A percentile compares a stretch with the other conserved stretches of the same genome.
Conservation (phyloP, 1,140 invertebrate genomes). For the Trichomalopsis sarcophagae region DNA sequence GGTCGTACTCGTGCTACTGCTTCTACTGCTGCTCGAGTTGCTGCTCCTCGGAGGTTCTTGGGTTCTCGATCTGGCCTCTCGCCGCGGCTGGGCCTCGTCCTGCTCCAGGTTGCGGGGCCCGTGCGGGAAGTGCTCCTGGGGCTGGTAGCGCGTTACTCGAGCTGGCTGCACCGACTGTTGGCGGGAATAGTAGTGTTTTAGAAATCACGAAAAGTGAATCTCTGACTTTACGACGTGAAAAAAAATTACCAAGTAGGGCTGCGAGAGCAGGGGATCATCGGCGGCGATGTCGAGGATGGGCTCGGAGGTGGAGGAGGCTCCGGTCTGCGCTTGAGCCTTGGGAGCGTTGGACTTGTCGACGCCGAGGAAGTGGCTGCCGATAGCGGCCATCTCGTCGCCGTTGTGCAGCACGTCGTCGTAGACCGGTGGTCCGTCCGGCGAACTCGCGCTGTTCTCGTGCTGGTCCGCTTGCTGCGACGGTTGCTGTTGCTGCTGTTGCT, state of each 20-base stretch:
- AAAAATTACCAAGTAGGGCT: constrained; percentile 66
- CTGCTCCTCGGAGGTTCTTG: background rate
- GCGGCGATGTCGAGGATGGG: constrained; percentile 62
- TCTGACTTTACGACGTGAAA: no score
- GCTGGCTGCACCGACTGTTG: constrained; percentile 71
- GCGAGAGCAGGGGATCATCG: constrained; percentile 63
- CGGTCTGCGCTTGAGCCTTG: constrained; percentile 74
- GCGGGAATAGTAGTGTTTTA: background rate
- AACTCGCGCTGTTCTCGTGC: constrained; percentile 18
- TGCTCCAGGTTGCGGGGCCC: constrained; percentile 84
- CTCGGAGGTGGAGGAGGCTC: constrained; percentile 69
- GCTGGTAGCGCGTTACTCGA: constrained; percentile 73
- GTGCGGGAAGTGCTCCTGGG: constrained; percentile 86
- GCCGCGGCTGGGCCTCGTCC: constrained; percentile 57
- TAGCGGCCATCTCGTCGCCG: constrained; percentile 73
- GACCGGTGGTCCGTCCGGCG: constrained; percentile 71
- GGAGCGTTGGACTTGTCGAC: constrained; percentile 67
- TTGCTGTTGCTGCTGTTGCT: background rate
- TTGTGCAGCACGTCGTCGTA: constrained; percentile 81
- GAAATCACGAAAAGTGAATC: background rate
- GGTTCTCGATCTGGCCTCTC: constrained; percentile 27
- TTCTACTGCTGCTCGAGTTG: background rate
- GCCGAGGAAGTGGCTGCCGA: constrained; percentile 68
- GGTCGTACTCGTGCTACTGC: background rate
- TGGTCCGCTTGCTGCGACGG: background rate